Conservation (phyloP, 2,888 invertebrate species). For the Laspeyria flexula region DNA sequence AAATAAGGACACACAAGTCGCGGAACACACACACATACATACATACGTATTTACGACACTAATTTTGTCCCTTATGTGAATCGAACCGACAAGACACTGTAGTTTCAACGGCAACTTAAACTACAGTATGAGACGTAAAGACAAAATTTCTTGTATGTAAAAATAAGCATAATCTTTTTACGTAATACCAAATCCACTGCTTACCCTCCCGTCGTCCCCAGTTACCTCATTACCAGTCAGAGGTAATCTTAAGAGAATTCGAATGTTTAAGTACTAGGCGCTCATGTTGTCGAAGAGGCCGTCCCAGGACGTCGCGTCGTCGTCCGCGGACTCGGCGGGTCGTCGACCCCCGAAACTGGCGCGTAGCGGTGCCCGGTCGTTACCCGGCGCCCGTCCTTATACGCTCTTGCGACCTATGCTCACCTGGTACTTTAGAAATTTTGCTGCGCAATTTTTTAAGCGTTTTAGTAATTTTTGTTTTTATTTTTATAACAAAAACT, state of each 20-base stretch:
- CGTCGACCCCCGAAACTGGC: slow-evolving; percentile 81
- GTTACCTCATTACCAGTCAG: slow-evolving; percentile 28
- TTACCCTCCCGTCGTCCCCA: too few species aligned
- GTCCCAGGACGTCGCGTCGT: slow-evolving; percentile 76
- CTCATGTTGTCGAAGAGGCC: slow-evolving; percentile 64
- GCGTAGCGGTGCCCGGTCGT: slow-evolving; percentile 84
- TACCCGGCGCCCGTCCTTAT: slow-evolving; percentile 77
- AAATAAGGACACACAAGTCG: too few species aligned
- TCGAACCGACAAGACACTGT: too few species aligned
- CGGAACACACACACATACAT: too few species aligned
- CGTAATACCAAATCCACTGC: too few species aligned
- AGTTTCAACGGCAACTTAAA: too few species aligned
- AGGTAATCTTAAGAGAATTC: slow-evolving; percentile 18
- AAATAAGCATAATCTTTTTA: too few species aligned
- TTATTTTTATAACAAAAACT: too few species aligned
- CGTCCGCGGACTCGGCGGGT: slow-evolving; percentile 63
- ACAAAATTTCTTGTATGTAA: too few species aligned
- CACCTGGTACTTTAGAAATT: slow-evolving; percentile 70
- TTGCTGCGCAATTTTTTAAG: slow-evolving; percentile 43
- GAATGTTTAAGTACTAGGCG: slow-evolving; percentile 61
- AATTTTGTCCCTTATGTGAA: too few species aligned
- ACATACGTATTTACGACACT: too few species aligned
- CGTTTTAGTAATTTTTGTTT: slow-evolving; percentile 8
- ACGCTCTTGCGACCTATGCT: slow-evolving; percentile 73
- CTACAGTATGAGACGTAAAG: too few species aligned